phyloP scores from a whole-genome alignment of 2,113 vertebrate genomes.

The pig (Sus scrofa) region DNA sequence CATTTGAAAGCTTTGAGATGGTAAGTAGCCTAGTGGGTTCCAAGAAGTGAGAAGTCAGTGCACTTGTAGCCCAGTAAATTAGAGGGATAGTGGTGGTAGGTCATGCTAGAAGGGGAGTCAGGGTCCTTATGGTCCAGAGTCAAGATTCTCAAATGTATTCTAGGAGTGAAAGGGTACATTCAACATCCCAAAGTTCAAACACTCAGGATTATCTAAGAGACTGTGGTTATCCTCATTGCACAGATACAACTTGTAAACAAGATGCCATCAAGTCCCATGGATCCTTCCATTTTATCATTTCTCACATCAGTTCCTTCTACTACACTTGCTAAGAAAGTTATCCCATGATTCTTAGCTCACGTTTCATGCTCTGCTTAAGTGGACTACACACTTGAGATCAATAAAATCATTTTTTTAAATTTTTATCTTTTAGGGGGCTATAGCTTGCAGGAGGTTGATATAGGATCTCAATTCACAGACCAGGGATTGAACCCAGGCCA shows the following conservation, averaged over 20 bases:
- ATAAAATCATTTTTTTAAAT: too few species aligned
- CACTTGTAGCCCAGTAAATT: not conserved
- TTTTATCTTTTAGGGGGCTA: too few species aligned
- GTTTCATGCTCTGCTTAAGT: not conserved
- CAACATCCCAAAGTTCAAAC: not conserved
- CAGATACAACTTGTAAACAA: not conserved
- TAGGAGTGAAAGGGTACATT: not conserved
- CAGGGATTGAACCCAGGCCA: too few species aligned
- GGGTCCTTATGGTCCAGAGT: not conserved
- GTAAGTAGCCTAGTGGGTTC: not conserved
- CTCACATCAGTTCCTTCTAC: not conserved
- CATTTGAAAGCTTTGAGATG: not conserved
- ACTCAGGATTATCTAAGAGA: not conserved
- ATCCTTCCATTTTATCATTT: not conserved
- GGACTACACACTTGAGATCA: not conserved
- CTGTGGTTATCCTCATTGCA: not conserved
- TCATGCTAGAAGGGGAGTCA: not conserved
- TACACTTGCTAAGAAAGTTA: not conserved
- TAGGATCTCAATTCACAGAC: too few species aligned
- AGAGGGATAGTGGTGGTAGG: not conserved
- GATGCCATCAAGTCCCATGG: not conserved
- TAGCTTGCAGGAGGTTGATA: too few species aligned
- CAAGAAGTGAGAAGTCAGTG: not conserved
- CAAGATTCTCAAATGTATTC: not conserved
- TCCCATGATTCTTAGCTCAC: not conserved